A percentile compares a stretch with the other conserved stretches of the same genome.
These are phyloP conservation scores for Charadrius vociferus DNA, from an alignment of 2,113 vertebrate species.

Conservation along the genomic window DNA sequence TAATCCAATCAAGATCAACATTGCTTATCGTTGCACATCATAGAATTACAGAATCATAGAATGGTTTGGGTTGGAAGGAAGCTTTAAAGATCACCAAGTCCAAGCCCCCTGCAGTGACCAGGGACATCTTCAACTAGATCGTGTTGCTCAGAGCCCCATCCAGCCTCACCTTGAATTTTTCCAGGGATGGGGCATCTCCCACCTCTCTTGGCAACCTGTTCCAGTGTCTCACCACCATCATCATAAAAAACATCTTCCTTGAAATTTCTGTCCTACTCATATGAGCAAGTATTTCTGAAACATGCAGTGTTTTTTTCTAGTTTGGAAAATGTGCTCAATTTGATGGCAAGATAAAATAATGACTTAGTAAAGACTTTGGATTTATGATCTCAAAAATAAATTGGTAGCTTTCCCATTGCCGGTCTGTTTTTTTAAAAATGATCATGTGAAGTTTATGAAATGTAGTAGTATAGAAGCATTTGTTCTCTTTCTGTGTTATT, in stretches of 20 bases:
- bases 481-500: neutral
- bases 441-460: neutral
- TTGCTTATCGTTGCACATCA: neutral
- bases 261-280: neutral
- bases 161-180: rapidly evolving
- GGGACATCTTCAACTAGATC: rapidly evolving
- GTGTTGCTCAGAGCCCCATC: rapidly evolving
- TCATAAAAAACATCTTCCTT: neutral
- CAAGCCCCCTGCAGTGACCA: rapidly evolving
- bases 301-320: neutral
- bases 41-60: neutral
- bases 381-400: neutral
- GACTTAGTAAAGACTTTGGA: neutral
- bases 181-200: neutral
- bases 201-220: neutral
- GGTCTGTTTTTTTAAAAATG: neutral
- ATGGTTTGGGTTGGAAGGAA: neutral
- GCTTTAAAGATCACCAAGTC: neutral
- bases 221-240: rapidly evolving
- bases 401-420: neutral
- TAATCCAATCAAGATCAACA: neutral
- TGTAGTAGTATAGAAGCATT: neutral
- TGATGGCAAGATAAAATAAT: neutral
- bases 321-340: neutral
- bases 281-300: neutral